Percentiles rank a stretch among this genome's conserved stretches.
Evolutionary conservation across 2,888 invertebrate species (phyloP).

Genomic region (Anaspis maculata): DNA sequence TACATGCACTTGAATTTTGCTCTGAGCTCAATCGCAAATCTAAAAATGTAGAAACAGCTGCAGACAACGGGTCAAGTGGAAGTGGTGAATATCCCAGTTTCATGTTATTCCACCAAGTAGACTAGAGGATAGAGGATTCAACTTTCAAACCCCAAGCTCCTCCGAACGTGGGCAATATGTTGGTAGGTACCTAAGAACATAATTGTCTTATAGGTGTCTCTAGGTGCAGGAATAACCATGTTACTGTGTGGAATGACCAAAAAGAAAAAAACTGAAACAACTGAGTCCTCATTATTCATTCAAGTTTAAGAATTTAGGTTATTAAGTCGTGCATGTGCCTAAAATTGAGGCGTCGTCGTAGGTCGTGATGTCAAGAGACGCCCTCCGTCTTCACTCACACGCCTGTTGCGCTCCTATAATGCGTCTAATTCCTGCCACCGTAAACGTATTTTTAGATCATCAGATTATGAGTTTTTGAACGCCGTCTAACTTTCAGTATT

Average conservation of each 20-base stretch:
- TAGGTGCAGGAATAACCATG: neutral
- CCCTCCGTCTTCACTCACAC: slow-evolving; percentile 3
- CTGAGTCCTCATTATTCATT: neutral
- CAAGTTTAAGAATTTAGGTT: slow-evolving; percentile 15
- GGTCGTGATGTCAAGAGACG: slow-evolving; percentile 3
- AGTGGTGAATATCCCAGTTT: too few relatives aligned
- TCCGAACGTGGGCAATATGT: too few relatives aligned
- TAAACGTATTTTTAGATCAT: slow-evolving; percentile 16
- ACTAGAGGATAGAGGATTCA: too few relatives aligned
- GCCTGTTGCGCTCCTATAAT: slow-evolving; percentile 5
- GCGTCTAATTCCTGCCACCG: slow-evolving; percentile 8
- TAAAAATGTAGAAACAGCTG: too few relatives aligned
- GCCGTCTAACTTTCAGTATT: slow-evolving; percentile 2
- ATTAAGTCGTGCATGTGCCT: slow-evolving; percentile 11
- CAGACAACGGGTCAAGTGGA: too few relatives aligned
- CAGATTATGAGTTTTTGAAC: slow-evolving; percentile 18
- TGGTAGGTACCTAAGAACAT: too few relatives aligned
- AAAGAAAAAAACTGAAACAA: neutral
- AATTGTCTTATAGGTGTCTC: too few relatives aligned
- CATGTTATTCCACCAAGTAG: too few relatives aligned
- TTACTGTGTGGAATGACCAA: neutral
- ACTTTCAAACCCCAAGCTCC: too few relatives aligned
- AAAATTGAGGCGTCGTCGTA: slow-evolving; percentile 13
- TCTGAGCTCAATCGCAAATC: too few relatives aligned
- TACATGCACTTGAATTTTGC: too few relatives aligned